These are phyloP conservation scores for Pentamera pediparva DNA, from an alignment of 53 echinoderm and acorn worm genomes.

Conservation along the genomic window DNA sequence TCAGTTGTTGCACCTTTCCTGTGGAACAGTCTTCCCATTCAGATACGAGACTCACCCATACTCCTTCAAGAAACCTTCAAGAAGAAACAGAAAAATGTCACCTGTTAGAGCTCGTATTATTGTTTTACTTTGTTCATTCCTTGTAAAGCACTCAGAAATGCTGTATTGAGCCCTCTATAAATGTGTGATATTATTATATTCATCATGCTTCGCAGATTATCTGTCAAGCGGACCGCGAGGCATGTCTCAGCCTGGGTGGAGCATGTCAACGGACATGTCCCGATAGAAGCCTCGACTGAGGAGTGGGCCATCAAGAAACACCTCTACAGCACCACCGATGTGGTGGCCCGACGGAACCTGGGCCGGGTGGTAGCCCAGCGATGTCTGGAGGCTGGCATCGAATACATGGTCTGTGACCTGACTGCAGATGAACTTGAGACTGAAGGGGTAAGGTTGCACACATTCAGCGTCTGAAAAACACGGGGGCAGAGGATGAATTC, in stretches of 20 bases:
- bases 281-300: constrained; percentile 69
- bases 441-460: constrained; percentile 57
- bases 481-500: background rate
- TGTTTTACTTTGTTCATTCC: too few relatives aligned
- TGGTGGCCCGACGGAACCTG: constrained; percentile 64
- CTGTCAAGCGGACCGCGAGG: constrained; percentile 49
- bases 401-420: constrained; percentile 50
- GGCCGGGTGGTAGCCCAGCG: constrained; percentile 81
- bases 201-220: constrained; percentile 64
- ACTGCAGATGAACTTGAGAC: constrained; percentile 3
- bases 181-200: too few relatives aligned
- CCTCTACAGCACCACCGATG: constrained; percentile 71
- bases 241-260: constrained; percentile 70
- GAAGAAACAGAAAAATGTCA: too few relatives aligned
- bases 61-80: too few relatives aligned
- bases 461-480: background rate
- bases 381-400: constrained; percentile 85
- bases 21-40: too few relatives aligned
- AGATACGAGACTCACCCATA: too few relatives aligned
- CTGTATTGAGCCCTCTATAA: too few relatives aligned
- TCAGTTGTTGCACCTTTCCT: too few relatives aligned
- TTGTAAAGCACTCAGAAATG: too few relatives aligned
- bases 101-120: too few relatives aligned
- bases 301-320: constrained; percentile 94
- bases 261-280: constrained; percentile 62